Evolutionary conservation across 2,888 invertebrate species (phyloP), one percentile per base, ranked within the genome.

Genomic region (Mythimna pallens): DNA sequence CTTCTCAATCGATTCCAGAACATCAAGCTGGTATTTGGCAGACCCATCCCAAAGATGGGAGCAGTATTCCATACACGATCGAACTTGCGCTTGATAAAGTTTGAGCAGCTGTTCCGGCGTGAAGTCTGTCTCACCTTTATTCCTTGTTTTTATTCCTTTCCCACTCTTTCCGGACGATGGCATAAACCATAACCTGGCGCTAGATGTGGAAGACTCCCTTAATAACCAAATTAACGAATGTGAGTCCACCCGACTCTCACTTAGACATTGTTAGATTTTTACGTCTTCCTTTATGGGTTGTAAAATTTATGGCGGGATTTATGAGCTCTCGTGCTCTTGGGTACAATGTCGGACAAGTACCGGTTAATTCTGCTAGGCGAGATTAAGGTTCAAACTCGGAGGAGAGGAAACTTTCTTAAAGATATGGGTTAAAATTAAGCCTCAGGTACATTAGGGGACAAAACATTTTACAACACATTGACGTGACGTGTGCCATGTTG

Each of bases 261-360:
- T 68, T 66, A 70, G 69, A 82, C 79, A 70, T 78, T 78, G 78
- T 85, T 66, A 72, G 73, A 66, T 78, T 74, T 86, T 88, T 80
- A 88, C 76, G 75, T 55, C 61, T 66, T 59, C 43, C 59, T 78
- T 82, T 83, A 86, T 77, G 83, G 70, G 74, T 52, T 81, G 67
- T 83, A 83, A 86, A 87, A 52, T 87, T 87, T 85, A 87, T 70
- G 83, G 52, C 70, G 25, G 65, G 25, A 30, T 73, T 85, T 82
- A 85, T 69, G 84, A 78, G 57, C 30, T 63, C 47, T 61, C 8
- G 7, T 22, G 40, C 50, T 65, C 34, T 61, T 61, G 63, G 36
- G 59, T 65, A 77, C 65, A 58, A 30, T 80, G 83, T 83, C n/a
- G n/a, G 52, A 67, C 65, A 65, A 65, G 80, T 40, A 61, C 79